These are phyloP conservation scores for pig (Sus scrofa) DNA, from an alignment of 2,113 vertebrate genomes.

Conservation along the genomic window DNA sequence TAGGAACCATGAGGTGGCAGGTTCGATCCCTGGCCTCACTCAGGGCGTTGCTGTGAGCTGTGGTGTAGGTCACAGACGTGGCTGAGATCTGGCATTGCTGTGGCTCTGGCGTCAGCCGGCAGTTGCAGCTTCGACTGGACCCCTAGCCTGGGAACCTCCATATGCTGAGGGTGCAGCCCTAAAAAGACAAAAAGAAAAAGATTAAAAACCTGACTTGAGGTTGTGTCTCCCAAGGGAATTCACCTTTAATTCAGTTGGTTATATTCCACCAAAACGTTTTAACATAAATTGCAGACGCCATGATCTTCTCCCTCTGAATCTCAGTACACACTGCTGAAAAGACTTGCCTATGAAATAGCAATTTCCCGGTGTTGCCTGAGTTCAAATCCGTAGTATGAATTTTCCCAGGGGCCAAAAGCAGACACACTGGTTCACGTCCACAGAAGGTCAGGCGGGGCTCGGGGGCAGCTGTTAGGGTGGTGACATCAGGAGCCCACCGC, in stretches of 20 bases:
- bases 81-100: too few relatives aligned
- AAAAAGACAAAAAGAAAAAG: too few relatives aligned
- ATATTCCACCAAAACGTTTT: not conserved
- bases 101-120: too few relatives aligned
- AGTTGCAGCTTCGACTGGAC: too few relatives aligned
- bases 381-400: not conserved
- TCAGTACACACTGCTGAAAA: not conserved
- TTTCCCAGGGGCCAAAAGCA: not conserved
- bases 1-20: too few relatives aligned
- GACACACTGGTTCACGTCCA: not conserved
- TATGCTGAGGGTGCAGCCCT: too few relatives aligned
- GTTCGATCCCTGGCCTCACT: too few relatives aligned
- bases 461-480: not conserved
- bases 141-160: too few relatives aligned
- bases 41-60: too few relatives aligned
- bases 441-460: not conserved
- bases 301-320: not conserved
- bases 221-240: not conserved
- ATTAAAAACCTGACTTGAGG: not conserved
- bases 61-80: too few relatives aligned
- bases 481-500: not conserved
- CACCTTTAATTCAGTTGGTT: not conserved
- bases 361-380: slow-evolving; percentile 11
- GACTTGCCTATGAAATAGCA: slow-evolving; percentile 50
- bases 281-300: not conserved